A percentile compares a stretch with the other conserved stretches of the same genome.
Conservation (phyloP, 2,888 invertebrate genomes). For the Julus scandinavius region DNA sequence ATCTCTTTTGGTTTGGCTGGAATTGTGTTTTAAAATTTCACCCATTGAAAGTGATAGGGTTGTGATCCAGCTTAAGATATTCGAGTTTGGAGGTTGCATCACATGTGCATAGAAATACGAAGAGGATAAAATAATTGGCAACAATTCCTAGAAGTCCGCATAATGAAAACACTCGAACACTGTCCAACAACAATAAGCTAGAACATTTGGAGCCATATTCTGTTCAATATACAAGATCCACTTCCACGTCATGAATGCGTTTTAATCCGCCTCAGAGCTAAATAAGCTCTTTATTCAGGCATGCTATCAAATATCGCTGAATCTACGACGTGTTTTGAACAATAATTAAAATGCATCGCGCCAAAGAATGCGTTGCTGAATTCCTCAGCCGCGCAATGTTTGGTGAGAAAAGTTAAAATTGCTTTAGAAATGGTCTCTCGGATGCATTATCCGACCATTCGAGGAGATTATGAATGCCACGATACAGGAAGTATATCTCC, state of each 20-base stretch:
- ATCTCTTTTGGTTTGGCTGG: too few species aligned
- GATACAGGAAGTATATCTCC: not conserved
- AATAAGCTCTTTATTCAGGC: not conserved
- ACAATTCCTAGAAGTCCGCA: too few species aligned
- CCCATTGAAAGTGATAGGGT: too few species aligned
- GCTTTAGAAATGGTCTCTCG: conserved; percentile 5
- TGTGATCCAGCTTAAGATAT: too few species aligned
- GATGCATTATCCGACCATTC: conserved; percentile 25
- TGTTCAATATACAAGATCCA: not conserved
- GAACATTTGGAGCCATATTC: too few species aligned
- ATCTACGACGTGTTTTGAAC: conserved; percentile 5
- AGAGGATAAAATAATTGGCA: too few species aligned
- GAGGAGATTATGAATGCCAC: not conserved
- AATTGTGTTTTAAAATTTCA: too few species aligned
- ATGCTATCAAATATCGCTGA: not conserved
- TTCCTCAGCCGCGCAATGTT: conserved; percentile 25
- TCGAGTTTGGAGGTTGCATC: too few species aligned
- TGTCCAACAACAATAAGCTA: too few species aligned
- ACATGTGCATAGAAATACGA: too few species aligned
- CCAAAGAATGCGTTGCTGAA: not conserved
- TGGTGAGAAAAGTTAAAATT: conserved; percentile 22
- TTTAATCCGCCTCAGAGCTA: not conserved
- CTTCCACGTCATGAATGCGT: not conserved
- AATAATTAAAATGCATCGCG: conserved; percentile 5
- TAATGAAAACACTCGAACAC: too few species aligned